Evolutionary conservation across 2,888 invertebrate species (phyloP).

Genomic region (Plemyria rubiginata): DNA sequence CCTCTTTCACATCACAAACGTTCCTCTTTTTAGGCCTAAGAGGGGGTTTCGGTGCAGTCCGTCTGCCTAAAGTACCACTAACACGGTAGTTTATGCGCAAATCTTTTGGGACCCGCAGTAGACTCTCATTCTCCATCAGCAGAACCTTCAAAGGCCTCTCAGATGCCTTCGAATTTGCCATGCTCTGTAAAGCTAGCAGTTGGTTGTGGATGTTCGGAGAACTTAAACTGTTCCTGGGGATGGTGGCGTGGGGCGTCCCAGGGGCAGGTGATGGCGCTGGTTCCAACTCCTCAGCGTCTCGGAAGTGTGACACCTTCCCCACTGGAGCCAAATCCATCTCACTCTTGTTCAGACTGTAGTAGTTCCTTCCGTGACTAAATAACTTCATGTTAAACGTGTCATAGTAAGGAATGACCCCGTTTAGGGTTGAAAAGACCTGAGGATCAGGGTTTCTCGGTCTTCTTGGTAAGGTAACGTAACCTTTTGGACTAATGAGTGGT

Average conservation of each 20-base stretch:
- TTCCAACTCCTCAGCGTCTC: slow-evolving; percentile 76
- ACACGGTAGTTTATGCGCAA: slow-evolving; percentile 66
- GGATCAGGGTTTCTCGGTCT: slow-evolving; percentile 89
- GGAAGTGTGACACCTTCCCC: slow-evolving; percentile 77
- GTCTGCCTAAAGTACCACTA: slow-evolving; percentile 66
- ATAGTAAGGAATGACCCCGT: slow-evolving; percentile 86
- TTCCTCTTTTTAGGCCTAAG: slow-evolving; percentile 91
- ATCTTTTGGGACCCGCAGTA: slow-evolving; percentile 62
- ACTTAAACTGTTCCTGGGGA: slow-evolving; percentile 80
- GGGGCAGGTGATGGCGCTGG: slow-evolving; percentile 82
- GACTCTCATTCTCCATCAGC: slow-evolving; percentile 67
- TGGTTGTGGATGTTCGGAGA: slow-evolving; percentile 82
- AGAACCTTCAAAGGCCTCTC: slow-evolving; percentile 70
- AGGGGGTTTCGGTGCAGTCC: slow-evolving; percentile 91
- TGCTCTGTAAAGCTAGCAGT: slow-evolving; percentile 72
- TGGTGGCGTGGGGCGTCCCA: slow-evolving; percentile 77
- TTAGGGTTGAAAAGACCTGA: slow-evolving; percentile 69
- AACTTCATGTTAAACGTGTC: slow-evolving; percentile 93
- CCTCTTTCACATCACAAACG: slow-evolving; percentile 87
- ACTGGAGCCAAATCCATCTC: slow-evolving; percentile 84
- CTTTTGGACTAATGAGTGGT: slow-evolving; percentile 87
- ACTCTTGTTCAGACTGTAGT: slow-evolving; percentile 90
- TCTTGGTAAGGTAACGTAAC: slow-evolving; percentile 94
- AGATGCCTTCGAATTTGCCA: slow-evolving; percentile 64
- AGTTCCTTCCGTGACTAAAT: slow-evolving; percentile 93